Evolutionary conservation across 2,797 vertebrate species (phyloP), one percentile per base, ranked within the genome.

Genomic region (Tiaroga cobitis): DNA sequence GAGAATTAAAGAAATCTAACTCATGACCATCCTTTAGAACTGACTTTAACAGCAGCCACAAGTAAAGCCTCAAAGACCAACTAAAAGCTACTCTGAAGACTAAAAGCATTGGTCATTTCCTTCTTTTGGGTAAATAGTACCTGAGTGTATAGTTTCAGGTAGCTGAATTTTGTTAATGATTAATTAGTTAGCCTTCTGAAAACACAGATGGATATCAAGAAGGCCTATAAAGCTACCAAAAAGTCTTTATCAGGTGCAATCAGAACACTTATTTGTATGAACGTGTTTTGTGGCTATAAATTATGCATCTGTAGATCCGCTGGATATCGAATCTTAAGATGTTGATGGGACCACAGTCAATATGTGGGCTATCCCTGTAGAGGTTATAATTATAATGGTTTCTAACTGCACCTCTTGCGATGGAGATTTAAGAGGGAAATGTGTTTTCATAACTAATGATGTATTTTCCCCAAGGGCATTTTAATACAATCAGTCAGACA

Each of bases 241-340:
- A 32, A 29, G 39, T 59, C 46, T 84, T 43, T 80, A 65, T 80
- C 37, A 41, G 74, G 69, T 83, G 81, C 34, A 65, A 70, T 43
- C n/a, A 39, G 29, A 59, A 59, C 32, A 54, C 76, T 68, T 69
- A 68, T 65, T 74, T 83, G 80, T 74, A 74, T 76, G 80, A 89
- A 83, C 63, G 89, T 89, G 90, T 88, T 89, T 89, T 76, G 82
- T 70, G 37, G 39, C 10, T 76, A 90, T 89, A 83, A 89, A 87
- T 88, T 89, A 90, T 88, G 80, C 85, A 87, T 86, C 56, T 82
- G 39, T 32, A 82, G 87, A 88, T 89, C 89, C 86, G 85, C 86
- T 87, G 82, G 88, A 87, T 93, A 92, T 87, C 65, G 91, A 92
- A 91, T 92, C 91, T 92, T 93, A 95, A 94, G 94, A 94, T 94